Evolutionary conservation across 1,140 invertebrate species (phyloP).

Genomic region (Drosophila micromelanica): DNA sequence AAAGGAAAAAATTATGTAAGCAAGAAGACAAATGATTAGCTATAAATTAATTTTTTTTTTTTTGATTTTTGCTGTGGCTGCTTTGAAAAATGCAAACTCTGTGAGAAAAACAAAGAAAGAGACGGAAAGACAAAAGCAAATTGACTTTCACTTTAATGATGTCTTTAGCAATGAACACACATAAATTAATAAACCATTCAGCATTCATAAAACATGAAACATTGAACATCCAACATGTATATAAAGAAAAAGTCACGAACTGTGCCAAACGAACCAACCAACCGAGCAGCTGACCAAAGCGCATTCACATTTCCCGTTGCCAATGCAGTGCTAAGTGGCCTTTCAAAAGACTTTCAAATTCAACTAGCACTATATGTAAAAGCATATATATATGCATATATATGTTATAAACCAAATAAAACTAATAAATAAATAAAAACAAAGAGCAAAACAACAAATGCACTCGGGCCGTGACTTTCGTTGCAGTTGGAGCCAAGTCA

Average conservation of each 20-base stretch:
- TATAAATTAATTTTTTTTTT: conserved; percentile 52
- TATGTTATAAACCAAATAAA: conserved; percentile 25
- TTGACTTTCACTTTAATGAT: conserved; percentile 80
- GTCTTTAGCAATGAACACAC: conserved; percentile 69
- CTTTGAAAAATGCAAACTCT: conserved; percentile 50
- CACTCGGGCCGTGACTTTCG: conserved; percentile 69
- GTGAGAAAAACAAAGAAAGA: conserved; percentile 18
- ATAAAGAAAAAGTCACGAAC: conserved; percentile 21
- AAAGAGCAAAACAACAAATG: conserved; percentile 15
- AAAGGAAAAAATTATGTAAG: conserved; percentile 6
- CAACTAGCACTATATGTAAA: not conserved
- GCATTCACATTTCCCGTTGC: conserved; percentile 32
- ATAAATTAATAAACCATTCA: conserved; percentile 66
- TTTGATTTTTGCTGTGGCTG: conserved; percentile 1
- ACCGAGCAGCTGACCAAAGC: not conserved
- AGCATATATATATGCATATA: not conserved
- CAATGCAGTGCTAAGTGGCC: conserved; percentile 37
- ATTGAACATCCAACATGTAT: conserved; percentile 18
- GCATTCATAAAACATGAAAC: conserved; percentile 24
- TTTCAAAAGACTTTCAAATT: conserved; percentile 53
- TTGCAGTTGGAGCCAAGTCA: conserved; percentile 56
- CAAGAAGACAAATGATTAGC: conserved; percentile 59
- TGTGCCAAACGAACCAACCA: not conserved
- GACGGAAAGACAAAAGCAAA: conserved; percentile 54
- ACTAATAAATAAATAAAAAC: conserved; percentile 10